phyloP scores from a whole-genome alignment of 2,888 invertebrate genomes.

The Drosophila anomalata region DNA sequence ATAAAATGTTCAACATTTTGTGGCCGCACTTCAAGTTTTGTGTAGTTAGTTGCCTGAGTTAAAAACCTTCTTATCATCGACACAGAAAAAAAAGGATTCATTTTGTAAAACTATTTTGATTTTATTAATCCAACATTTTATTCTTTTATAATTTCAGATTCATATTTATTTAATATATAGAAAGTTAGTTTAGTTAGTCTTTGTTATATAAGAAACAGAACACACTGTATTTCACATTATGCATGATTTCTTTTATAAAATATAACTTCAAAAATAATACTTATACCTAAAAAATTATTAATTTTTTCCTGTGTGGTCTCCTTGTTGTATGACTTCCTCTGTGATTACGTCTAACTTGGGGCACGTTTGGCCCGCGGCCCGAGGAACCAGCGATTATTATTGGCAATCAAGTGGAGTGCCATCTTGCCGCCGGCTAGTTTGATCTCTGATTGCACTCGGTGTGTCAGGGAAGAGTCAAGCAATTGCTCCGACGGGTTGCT shows the following conservation, averaged over 20 bases:
- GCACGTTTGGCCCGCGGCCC: conserved; percentile 34
- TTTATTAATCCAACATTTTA: no score
- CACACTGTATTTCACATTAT: background rate
- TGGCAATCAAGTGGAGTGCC: conserved; percentile 73
- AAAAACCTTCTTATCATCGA: conserved; percentile 3
- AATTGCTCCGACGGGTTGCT: conserved; percentile 18
- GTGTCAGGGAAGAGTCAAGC: conserved; percentile 26
- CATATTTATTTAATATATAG: no score
- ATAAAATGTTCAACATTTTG: conserved; percentile 43
- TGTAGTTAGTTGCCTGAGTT: conserved; percentile 21
- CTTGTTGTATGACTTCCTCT: conserved; percentile 1
- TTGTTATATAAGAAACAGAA: no score
- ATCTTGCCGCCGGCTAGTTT: conserved; percentile 54
- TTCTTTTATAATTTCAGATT: no score
- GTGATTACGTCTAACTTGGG: conserved; percentile 33
- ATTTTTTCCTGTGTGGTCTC: conserved; percentile 6
- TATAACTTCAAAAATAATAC: no score
- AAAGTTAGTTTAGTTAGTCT: no score
- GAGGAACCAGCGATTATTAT: conserved; percentile 58
- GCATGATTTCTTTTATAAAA: no score
- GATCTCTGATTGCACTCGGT: conserved; percentile 40
- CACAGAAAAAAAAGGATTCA: background rate
- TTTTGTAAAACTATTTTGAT: no score
- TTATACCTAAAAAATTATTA: no score
- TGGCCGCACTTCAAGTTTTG: conserved; percentile 29